Evolutionary conservation across 1,140 invertebrate species (phyloP).

Genomic region (Anagrus nilaparvatae): DNA sequence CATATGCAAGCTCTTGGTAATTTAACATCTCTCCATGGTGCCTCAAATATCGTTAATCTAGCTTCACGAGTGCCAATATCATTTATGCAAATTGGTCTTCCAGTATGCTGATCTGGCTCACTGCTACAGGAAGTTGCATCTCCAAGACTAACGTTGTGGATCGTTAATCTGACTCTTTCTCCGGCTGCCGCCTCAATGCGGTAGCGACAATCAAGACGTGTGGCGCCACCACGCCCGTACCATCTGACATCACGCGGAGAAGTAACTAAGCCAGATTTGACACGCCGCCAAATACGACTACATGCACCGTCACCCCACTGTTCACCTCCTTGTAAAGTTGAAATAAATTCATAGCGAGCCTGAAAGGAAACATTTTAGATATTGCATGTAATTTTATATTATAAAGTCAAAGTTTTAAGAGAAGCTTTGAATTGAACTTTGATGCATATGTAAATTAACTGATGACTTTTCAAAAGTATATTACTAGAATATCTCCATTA

Average conservation of each 20-base stretch:
- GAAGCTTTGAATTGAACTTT: too few relatives aligned
- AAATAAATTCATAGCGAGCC: constrained; percentile 72
- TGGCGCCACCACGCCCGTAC: constrained; percentile 65
- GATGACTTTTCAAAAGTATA: too few relatives aligned
- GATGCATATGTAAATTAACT: too few relatives aligned
- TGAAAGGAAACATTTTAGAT: too few relatives aligned
- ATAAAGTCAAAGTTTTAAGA: too few relatives aligned
- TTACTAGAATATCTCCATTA: too few relatives aligned
- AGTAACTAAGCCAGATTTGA: constrained; percentile 49
- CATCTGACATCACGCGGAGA: constrained; percentile 66
- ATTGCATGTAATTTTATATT: too few relatives aligned
- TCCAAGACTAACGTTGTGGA: constrained; percentile 64
- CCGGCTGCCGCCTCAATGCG: constrained; percentile 57
- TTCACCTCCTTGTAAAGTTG: constrained; percentile 64
- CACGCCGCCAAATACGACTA: constrained; percentile 45
- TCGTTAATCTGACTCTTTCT: constrained; percentile 52
- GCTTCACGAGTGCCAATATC: constrained; percentile 45
- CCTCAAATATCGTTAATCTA: constrained; percentile 50
- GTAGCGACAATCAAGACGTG: constrained; percentile 62
- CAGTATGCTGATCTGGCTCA: constrained; percentile 59
- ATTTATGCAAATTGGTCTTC: constrained; percentile 46
- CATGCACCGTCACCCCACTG: constrained; percentile 48
- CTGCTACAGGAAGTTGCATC: constrained; percentile 53
- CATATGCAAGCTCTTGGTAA: constrained; percentile 58
- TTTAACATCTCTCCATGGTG: constrained; percentile 53